Percentiles rank a stretch among this genome's conserved stretches.
Evolutionary conservation across 2,797 vertebrate species (phyloP).

Genomic region (Mus spretus): DNA sequence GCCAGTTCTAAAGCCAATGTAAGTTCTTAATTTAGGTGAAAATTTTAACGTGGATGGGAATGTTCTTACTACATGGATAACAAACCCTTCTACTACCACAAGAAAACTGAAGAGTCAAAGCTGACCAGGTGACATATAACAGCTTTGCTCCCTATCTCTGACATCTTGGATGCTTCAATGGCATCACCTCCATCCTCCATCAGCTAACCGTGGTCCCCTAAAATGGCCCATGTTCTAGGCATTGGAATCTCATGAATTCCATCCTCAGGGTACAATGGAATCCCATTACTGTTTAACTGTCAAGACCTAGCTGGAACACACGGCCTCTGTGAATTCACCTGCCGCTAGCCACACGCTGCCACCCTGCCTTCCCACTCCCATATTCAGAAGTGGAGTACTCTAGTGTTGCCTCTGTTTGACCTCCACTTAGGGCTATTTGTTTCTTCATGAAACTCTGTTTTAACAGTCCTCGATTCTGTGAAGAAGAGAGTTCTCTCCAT

Average conservation of each 20-base stretch:
- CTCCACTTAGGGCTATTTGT: not conserved
- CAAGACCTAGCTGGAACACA: not conserved
- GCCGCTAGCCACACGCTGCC: not conserved
- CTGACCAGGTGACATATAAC: not conserved
- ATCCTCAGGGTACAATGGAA: not conserved
- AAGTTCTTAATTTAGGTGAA: not conserved
- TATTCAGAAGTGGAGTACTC: not conserved
- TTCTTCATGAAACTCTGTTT: not conserved
- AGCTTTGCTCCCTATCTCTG: not conserved
- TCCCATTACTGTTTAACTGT: not conserved
- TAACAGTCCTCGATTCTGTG: not conserved
- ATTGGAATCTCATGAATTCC: not conserved
- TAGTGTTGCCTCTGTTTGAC: not conserved
- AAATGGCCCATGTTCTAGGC: not conserved
- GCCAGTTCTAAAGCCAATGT: conserved; percentile 32
- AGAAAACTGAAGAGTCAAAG: conserved; percentile 1
- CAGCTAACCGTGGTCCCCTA: not conserved
- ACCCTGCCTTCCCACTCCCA: not conserved
- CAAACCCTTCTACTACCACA: not conserved
- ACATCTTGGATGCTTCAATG: not conserved
- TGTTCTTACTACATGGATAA: not conserved
- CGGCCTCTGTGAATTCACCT: not conserved
- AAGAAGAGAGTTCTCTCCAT: not conserved
- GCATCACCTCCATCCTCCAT: not conserved
- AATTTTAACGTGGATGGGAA: not conserved